Conservation (phyloP, 2,113 vertebrate genomes). For the Pangasianodon hypophthalmus region DNA sequence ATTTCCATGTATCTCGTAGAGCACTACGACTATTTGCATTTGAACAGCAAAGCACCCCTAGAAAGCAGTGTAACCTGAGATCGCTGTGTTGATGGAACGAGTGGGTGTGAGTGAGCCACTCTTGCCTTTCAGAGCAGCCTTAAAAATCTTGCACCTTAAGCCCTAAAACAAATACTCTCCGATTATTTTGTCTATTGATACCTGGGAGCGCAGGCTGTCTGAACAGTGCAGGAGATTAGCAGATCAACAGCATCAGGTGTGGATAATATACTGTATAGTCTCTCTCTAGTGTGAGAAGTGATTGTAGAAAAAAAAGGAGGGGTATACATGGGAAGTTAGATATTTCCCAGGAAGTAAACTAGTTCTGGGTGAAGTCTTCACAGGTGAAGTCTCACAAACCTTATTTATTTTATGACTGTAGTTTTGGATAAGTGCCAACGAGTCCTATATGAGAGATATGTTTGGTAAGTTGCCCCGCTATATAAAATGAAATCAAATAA, state of each 20-base stretch:
- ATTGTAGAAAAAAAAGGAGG: not conserved
- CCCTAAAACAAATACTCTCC: conserved; percentile 55
- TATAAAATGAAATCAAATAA: not conserved
- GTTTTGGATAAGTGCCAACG: not conserved
- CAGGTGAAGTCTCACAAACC: not conserved
- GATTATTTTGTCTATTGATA: conserved; percentile 49
- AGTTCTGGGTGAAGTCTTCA: not conserved
- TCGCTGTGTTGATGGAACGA: conserved; percentile 13
- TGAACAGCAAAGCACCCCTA: not conserved
- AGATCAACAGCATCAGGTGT: conserved; percentile 35
- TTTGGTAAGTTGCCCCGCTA: not conserved
- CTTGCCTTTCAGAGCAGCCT: conserved; percentile 31
- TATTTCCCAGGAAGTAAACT: not conserved
- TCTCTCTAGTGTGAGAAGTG: not conserved
- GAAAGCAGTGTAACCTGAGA: conserved; percentile 37
- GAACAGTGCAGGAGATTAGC: conserved; percentile 32
- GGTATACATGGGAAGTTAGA: not conserved
- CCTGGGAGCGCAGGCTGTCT: conserved; percentile 21
- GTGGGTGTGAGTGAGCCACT: conserved; percentile 28
- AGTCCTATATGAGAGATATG: not conserved
- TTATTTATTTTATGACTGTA: not conserved
- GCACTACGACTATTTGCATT: not conserved
- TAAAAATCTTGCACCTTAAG: conserved; percentile 52
- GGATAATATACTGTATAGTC: not conserved
- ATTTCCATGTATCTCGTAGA: not conserved